phyloP scores from a whole-genome alignment of 2,797 vertebrate genomes.

The Clarias laeviceps region DNA sequence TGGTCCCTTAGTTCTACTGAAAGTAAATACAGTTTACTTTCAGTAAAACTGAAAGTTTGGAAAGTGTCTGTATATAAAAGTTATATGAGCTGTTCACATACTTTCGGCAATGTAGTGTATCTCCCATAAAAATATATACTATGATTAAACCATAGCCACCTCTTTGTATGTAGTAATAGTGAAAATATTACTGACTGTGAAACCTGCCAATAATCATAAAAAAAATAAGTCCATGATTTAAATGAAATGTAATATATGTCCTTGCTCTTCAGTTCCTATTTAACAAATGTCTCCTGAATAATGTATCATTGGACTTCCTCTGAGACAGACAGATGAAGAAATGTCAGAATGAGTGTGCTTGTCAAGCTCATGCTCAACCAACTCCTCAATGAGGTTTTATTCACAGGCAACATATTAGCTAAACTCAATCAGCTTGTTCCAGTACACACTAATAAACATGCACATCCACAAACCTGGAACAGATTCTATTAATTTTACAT shows the following conservation, averaged over 20 bases:
- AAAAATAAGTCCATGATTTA: background rate
- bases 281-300: conserved; percentile 21
- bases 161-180: background rate
- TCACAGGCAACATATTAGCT: background rate
- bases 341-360: conserved; percentile 31
- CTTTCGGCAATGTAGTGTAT: background rate
- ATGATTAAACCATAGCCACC: background rate
- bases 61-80: background rate
- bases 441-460: conserved; percentile 47
- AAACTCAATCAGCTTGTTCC: conserved; percentile 44
- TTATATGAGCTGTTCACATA: background rate
- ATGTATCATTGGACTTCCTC: conserved; percentile 23
- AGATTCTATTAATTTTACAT: conserved; percentile 30
- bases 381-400: conserved; percentile 3
- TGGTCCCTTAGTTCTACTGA: background rate
- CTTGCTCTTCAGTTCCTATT: background rate
- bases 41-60: background rate
- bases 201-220: background rate
- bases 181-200: background rate
- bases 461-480: conserved; percentile 15
- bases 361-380: background rate
- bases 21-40: background rate
- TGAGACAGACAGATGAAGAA: conserved; percentile 27
- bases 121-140: background rate
- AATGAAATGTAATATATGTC: background rate